Evolutionary conservation across 2,888 invertebrate genomes (phyloP), one percentile per base, ranked within the genome.

Genomic region (Fragum fragum): DNA sequence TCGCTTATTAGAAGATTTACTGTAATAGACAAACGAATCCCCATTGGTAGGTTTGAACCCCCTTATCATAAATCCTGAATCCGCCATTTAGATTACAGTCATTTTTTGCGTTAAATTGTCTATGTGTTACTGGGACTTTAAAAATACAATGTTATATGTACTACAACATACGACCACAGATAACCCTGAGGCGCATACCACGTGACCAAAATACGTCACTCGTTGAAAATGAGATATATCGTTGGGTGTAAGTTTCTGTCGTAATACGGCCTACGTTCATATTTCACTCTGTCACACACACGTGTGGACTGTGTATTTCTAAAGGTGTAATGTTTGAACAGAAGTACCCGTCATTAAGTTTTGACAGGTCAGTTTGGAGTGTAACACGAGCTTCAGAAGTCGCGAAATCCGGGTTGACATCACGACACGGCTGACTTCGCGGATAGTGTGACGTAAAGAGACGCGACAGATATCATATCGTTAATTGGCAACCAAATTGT

Each of bases 201-300:
- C 66, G 66, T 66, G 66, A 42, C n/a, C 16, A 42, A 29, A 18
- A 2, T 42, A 42, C 66, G 61, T 39, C 63, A 52, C 63, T 61
- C 47, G 5, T 47, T 61, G 52, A 63, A 76, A 76, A 76, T 71
- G 61, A 76, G 61, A 79, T 81, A 69, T 70, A 76, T 76, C 59
- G 59, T 52, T 53, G 55, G 77, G 83, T 76, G 76, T 83, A 66
- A 47, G 59, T 71, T 73, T 61, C 76, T 76, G 76, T 76, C 79
- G 73, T 69, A 55, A 75, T 73, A 53, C 16, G 73, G 63, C 47
- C 73, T 70, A 57, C 36, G 47, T 18, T 76, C 69, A 84, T 85
- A 81, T 79, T 85, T 85, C 72, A 85, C 55, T 26, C 53, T 81
- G 85, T 85, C 85, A 85, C 53, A 61, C 76, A 74, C 81, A 85